Evolutionary conservation across 2,113 vertebrate species (phyloP), one percentile per base, ranked within the genome.

Genomic region (Axis porcinus): DNA sequence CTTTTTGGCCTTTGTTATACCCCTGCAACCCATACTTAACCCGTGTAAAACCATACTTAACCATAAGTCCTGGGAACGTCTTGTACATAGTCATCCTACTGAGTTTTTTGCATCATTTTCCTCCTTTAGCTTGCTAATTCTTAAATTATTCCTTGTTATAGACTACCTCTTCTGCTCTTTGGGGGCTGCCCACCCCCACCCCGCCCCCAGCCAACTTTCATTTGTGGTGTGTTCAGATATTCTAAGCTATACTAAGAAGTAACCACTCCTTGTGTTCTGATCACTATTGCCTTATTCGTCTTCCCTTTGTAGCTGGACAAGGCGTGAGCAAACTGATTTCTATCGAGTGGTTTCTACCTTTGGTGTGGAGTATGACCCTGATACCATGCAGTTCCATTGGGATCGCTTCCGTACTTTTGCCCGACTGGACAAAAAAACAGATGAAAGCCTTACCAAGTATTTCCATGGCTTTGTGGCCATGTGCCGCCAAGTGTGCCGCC

Each of bases 401-500:
- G 98, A 97, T 23, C 99, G 99, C 14, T 99, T 99, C 98, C 99
- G 99, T 0, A 98, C 99, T 6, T 99, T 99, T 95, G 99, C 99
- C 70, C 98, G 99, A 27, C 98, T 99, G 90, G 99, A 99, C 97
- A 99, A 99, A 98, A 99, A 99, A 97, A 99, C 99, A 0, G 99
- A 99, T 1, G 99, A 99, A 97, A 99, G 99, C 96, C 99, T 99
- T 19, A 99, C 99, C 85, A 99, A 99, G 85, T 99, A 99, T 97
- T 99, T 99, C 98, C 99, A 99, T 89, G 99, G 98, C 5, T 99
- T 99, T 95, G 99, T 99, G 36, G 99, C 99, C 87, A 99, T 99
- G 99, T 99, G 99, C 91, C 99, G 99, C n/a, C 99, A 99, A 92
- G 99, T 99, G 23, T 99, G 99, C 96, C 99, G 99, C 94, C 98